Conservation (phyloP, 2,797 vertebrate species). For the Crocidura indochinensis region DNA sequence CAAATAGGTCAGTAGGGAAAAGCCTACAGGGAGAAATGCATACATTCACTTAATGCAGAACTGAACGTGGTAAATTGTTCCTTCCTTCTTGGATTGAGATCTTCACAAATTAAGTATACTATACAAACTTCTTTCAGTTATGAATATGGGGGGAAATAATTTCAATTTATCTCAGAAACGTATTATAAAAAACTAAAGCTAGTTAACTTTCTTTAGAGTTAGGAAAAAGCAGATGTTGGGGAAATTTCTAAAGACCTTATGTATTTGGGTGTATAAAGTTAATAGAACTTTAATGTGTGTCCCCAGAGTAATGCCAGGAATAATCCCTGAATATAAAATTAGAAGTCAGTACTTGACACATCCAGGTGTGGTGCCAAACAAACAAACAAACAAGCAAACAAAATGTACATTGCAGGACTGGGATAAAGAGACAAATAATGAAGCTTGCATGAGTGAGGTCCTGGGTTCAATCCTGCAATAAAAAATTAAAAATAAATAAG, state of each 20-base stretch:
- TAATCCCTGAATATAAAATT: too few relatives aligned
- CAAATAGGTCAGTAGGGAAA: conserved; percentile 95
- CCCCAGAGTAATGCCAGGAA: too few relatives aligned
- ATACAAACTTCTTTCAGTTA: conserved; percentile 20
- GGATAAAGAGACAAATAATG: too few relatives aligned
- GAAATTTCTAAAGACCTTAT: not conserved
- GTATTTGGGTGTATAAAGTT: too few relatives aligned
- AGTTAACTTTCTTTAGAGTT: not conserved
- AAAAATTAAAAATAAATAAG: too few relatives aligned
- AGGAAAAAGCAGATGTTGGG: not conserved
- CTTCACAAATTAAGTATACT: not conserved
- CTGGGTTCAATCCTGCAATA: too few relatives aligned
- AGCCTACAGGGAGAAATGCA: conserved; percentile 89
- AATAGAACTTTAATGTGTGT: too few relatives aligned
- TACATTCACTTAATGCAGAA: not conserved
- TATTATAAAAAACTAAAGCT: not conserved
- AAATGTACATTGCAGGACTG: too few relatives aligned
- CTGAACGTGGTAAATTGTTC: not conserved
- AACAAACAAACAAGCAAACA: too few relatives aligned
- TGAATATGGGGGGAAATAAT: not conserved
- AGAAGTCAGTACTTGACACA: too few relatives aligned
- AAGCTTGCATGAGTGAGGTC: too few relatives aligned
- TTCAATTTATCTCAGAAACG: not conserved
- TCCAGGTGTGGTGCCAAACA: too few relatives aligned
- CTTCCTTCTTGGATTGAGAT: not conserved